Base-by-base conservation (phyloP, 2,888 invertebrate species). In the Melinaea menophilus region DNA sequence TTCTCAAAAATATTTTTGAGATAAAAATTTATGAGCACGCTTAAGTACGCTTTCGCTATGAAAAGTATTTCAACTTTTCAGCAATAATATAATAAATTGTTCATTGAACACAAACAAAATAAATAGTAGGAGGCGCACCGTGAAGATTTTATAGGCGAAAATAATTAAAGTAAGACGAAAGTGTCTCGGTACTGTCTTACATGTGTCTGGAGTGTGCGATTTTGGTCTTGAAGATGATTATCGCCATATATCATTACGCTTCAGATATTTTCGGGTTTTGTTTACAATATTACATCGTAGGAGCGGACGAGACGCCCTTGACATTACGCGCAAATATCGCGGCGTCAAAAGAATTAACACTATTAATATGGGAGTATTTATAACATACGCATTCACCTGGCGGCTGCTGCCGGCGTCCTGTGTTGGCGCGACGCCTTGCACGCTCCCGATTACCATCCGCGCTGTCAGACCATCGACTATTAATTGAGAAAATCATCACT, bases 281-380 rank as follows among this genome's bases (percentile, higher is more conserved):
- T 68, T 68, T 64, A 66, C 66, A 61, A 66, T 62, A 66, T 61
- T 55, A 62, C 56, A 48, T 59, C 37, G 61, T 65, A 60, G 47
- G 57, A 51, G 47, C 56, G 59, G 57, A 59, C 62, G 60, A 48
- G 65, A 55, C 66, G 71, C 59, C 71, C 71, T 67, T 73, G 72
- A 71, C 71, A 70, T 71, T 69, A 61, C 67, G 58, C 67, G 67
- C 66, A 69, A 71, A 70, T 71, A 69, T 63, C 67, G 65, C 51
- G 61, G 62, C 69, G 68, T 65, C 66, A 67, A 66, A 59, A 59
- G 51, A 64, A 67, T 61, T 65, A 61, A 63, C 69, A 71, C 68
- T 68, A 65, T 71, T 71, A 66, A 68, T 65, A 69, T 34, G 46
- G 41, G 34, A 22, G 54, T 56, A 67, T 67, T 64, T 64, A 63